These are phyloP conservation scores for Athrips mouffetella DNA, from an alignment of 2,888 invertebrate genomes.

Conservation along the genomic window DNA sequence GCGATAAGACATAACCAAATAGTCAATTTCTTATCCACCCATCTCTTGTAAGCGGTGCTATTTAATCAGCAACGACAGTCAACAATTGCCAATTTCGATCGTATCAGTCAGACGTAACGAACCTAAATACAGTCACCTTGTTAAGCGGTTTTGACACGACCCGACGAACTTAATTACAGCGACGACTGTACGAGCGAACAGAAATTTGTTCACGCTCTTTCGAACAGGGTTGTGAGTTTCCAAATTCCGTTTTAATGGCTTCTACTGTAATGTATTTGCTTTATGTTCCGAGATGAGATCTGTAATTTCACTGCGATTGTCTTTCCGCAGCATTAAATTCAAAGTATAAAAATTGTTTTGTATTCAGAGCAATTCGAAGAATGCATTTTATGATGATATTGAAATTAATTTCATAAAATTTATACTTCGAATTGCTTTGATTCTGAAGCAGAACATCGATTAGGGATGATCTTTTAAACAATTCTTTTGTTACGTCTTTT, in stretches of 20 bases:
- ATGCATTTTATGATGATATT: too few relatives aligned
- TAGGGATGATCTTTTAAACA: too few relatives aligned
- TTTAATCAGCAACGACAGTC: background rate
- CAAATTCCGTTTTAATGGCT: background rate
- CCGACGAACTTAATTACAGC: slow-evolving; percentile 44
- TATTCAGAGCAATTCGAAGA: too few relatives aligned
- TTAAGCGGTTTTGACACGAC: slow-evolving; percentile 25
- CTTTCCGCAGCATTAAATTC: background rate
- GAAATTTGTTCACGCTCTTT: slow-evolving; percentile 18
- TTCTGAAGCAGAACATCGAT: too few relatives aligned
- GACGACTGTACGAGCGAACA: slow-evolving; percentile 25
- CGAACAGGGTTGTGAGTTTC: background rate
- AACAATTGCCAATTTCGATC: background rate
- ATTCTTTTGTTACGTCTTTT: too few relatives aligned
- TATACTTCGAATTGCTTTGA: too few relatives aligned
- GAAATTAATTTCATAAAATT: too few relatives aligned
- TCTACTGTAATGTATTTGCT: background rate
- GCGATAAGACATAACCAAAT: too few relatives aligned
- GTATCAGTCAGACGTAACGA: background rate
- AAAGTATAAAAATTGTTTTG: too few relatives aligned
- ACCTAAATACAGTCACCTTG: slow-evolving; percentile 27
- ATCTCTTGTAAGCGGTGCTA: too few relatives aligned
- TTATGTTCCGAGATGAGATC: background rate
- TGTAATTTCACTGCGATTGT: background rate
- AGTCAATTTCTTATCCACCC: too few relatives aligned